phyloP scores from a whole-genome alignment of 2,888 invertebrate genomes.

The Lordiphosa andalusiaca region DNA sequence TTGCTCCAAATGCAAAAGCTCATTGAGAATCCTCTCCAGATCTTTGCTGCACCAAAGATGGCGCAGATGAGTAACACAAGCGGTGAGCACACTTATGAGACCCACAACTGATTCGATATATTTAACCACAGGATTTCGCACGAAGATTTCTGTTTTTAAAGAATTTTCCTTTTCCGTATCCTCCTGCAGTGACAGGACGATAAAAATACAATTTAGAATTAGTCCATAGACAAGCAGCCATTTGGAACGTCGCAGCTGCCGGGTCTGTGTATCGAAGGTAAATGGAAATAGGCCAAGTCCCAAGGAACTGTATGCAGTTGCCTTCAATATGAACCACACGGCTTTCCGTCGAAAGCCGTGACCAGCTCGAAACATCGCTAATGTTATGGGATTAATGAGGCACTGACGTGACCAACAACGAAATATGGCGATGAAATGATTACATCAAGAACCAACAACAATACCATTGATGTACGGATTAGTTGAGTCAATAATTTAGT shows the following conservation, averaged over 20 bases:
- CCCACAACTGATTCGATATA: neutral
- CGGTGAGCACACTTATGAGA: neutral
- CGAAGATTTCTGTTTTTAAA: conserved; percentile 3
- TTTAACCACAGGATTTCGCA: conserved; percentile 13
- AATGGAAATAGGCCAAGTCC: conserved; percentile 9
- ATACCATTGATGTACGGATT: no score
- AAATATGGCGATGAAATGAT: no score
- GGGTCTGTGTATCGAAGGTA: neutral
- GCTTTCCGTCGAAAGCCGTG: conserved; percentile 2
- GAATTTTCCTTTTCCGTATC: neutral
- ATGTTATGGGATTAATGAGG: neutral
- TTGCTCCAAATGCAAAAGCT: conserved; percentile 16
- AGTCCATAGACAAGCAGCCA: conserved; percentile 22
- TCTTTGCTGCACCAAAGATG: conserved; percentile 9
- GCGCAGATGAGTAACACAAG: neutral
- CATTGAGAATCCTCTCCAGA: conserved; percentile 14
- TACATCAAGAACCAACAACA: no score
- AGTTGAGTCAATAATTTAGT: no score
- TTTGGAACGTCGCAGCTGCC: conserved; percentile 11
- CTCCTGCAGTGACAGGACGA: neutral
- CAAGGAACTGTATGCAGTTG: conserved; percentile 7
- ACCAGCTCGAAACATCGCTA: conserved; percentile 1
- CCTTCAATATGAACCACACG: neutral
- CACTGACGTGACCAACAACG: no score
- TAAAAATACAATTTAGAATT: neutral